Evolutionary conservation across 2,113 vertebrate genomes (phyloP), one percentile per base, ranked within the genome.

Genomic region (Sebastes fasciatus): DNA sequence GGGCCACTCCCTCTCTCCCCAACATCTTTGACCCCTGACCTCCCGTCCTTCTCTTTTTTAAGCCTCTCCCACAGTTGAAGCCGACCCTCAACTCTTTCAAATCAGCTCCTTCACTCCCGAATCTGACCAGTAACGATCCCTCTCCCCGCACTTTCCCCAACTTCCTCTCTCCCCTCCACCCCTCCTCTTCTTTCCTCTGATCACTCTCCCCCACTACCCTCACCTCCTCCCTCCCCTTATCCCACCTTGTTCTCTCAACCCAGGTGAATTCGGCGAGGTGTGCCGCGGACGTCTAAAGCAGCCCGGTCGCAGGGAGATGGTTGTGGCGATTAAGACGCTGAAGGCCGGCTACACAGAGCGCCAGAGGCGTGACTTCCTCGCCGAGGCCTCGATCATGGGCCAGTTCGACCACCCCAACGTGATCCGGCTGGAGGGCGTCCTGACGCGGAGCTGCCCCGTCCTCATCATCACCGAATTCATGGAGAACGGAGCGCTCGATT

Each of bases 391-490:
- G 77, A 99, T 99, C 94, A 99, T 99, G 98, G 98, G 98, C 45
- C 98, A 99, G 95, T 99, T 99, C 0, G 98, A 99, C 94, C 98
- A 99, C 74, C 98, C 98, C 88, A 99, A 99, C 87, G 98, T 99
- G 90, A 99, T 99, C 91, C 97, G 97, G 42, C 94, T 99, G 90
- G 98, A 99, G 83, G 98, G 98, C 0, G 98, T 99, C 90, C 96
- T 99, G 91, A 99, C 98, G 69, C 97, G 99, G 69, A 99, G 98
- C 88, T 98, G 98, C 52, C 98, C 98, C 0, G 97, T 99, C 84
- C 99, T 99, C 95, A 99, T 99, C 88, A 96, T 99, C 92, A 99
- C 98, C 0, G 98, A 99, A 86, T 99, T 99, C 95, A 99, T 99
- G 98, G 98, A 99, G 95, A 99, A 99, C 76, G 98, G 98, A 0